Base-by-base conservation (phyloP, 2,888 invertebrate species). In the Phragmatobia fuliginosa region DNA sequence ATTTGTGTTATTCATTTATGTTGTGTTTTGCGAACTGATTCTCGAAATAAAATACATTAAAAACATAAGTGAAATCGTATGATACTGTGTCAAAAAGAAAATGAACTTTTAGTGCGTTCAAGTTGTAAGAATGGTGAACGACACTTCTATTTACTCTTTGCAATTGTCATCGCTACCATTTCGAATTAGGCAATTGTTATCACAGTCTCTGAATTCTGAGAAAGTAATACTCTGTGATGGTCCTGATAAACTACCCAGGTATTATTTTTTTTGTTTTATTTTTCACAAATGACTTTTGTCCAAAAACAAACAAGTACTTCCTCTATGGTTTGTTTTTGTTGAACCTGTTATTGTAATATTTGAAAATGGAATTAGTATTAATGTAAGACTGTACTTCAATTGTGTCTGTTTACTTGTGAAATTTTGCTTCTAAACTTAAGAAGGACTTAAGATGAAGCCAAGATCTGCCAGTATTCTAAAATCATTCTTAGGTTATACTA, bases 211-310 rank as follows among this genome's bases (percentile, higher is more conserved):
- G 68, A 97, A 97, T 89, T 95, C 97, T 8, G 93, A 91, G 65
- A 97, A 97, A 94, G 92, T 97, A 56, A 90, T 97, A 62, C 96
- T 96, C 4, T 96, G 96, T 16, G 96, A 96, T 71, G 96, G 90
- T 60, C 89, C 89, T 14, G 86, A 85, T 65, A 87, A 83, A 74
- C 81, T 92, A 33, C 88, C 88, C 69, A 90, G 91, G 91, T 90
- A 84, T 82, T 71, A n/a, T 71, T 64, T 63, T 61, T 63, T 31
- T 66, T 41, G 60, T 7, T 68, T 65, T 31, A n/a, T n/a, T n/a
- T 64, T 64, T 59, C 5, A 11, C 62, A 36, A 25, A 5, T 11
- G 11, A 25, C 8, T 28, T 28, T 56, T 56, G 4, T 14, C 1
- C 4, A 25, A 52, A 11, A 52, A 52, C 45, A 52, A 52, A 28